phyloP scores from a whole-genome alignment of 2,888 invertebrate species.

The Gymnocheta viridis region DNA sequence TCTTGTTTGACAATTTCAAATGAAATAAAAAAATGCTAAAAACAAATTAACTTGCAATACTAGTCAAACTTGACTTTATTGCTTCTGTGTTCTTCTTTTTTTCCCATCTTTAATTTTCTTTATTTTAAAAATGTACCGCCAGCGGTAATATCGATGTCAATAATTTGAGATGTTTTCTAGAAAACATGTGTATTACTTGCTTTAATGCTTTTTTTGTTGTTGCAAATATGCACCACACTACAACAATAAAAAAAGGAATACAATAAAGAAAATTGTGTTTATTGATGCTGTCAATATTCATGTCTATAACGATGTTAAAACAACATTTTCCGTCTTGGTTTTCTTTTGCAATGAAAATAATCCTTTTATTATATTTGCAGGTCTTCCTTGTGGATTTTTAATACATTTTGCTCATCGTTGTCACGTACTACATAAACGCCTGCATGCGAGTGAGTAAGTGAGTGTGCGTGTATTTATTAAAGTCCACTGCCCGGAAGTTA shows the following conservation, averaged over 20 bases:
- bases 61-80: constrained; percentile 22
- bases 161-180: constrained; percentile 60
- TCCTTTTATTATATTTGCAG: constrained; percentile 8
- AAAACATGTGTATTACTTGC: constrained; percentile 62
- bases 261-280: constrained; percentile 46
- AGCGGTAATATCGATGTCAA: constrained; percentile 66
- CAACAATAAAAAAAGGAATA: background rate
- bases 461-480: constrained; percentile 7
- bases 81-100: constrained; percentile 21
- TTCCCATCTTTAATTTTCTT: constrained; percentile 2
- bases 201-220: constrained; percentile 33
- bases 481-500: constrained; percentile 72
- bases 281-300: constrained; percentile 67
- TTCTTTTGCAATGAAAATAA: constrained; percentile 36
- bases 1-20: background rate
- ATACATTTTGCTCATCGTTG: constrained; percentile 63
- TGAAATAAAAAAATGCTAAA: constrained; percentile 7
- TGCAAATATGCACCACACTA: background rate
- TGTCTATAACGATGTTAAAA: constrained; percentile 61
- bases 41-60: constrained; percentile 54
- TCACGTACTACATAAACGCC: constrained; percentile 74
- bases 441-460: constrained; percentile 53
- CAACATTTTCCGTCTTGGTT: constrained; percentile 45
- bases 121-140: constrained; percentile 50
- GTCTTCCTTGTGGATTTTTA: constrained; percentile 28